Conservation (phyloP, 2,113 vertebrate genomes). For the Catagonus wagneri region DNA sequence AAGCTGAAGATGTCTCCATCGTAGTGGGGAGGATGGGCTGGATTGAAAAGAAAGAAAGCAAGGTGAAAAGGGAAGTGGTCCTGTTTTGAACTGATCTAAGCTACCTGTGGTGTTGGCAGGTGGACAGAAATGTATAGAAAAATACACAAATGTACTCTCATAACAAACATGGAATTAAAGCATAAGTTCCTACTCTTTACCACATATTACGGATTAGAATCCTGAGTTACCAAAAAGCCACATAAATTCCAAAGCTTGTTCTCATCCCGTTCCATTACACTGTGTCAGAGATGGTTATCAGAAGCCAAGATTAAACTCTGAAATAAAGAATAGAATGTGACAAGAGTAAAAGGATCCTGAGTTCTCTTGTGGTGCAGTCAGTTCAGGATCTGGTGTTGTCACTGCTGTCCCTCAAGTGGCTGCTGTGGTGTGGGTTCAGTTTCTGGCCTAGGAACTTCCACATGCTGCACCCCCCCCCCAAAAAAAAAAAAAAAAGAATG, state of each 20-base stretch:
- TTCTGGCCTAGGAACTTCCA: too few relatives aligned
- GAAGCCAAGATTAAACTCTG: background rate
- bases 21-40: accelerated
- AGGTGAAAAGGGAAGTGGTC: background rate
- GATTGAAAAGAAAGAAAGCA: background rate
- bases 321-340: background rate
- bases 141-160: background rate
- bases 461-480: too few relatives aligned
- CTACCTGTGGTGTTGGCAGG: accelerated
- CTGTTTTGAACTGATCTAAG: background rate
- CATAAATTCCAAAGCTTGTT: background rate
- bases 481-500: background rate
- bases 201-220: background rate
- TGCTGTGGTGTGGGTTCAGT: too few relatives aligned
- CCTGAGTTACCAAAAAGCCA: background rate
- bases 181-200: background rate
- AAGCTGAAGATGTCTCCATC: background rate
- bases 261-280: background rate
- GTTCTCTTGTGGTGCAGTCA: too few relatives aligned
- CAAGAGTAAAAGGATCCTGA: too few relatives aligned
- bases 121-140: background rate
- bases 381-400: too few relatives aligned
- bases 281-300: background rate
- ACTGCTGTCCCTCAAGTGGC: too few relatives aligned
- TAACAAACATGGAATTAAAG: background rate